Evolutionary conservation across 2,888 invertebrate species (phyloP), one percentile per base, ranked within the genome.

Genomic region (Orthonevra nobilis): DNA sequence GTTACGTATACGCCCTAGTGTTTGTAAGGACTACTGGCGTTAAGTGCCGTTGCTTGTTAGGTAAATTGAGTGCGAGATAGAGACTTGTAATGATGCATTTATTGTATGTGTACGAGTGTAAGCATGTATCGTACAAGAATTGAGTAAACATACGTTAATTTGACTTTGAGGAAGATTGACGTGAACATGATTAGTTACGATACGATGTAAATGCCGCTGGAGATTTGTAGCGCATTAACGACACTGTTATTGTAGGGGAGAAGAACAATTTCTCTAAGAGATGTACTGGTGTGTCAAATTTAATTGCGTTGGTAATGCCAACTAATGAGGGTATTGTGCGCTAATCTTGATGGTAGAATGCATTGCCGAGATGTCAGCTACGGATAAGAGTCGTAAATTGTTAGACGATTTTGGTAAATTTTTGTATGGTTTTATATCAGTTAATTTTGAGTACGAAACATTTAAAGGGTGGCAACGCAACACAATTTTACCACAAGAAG

Each of bases 161-260:
- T 72, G 77, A 64, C 64, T 64, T 64, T 77, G 77, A 77, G 44
- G 56, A 77, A 77, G 77, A 77, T 77, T 77, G 77, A 77, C 77
- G 58, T 42, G 26, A 38, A 77, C 77, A 72, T 72, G 64, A 77
- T 77, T 77, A 72, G 77, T 77, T 72, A 61, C 64, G 72, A 72
- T 72, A 72, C 46, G 44, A 30, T 52, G 40, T 28, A 38, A 28
- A 48, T 58, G 9, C 9, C 38, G 17, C 38, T 15, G 36, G 42
- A 52, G 52, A 56, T 58, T 50, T 48, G 48, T 30, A 20, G n/a
- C n/a, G 40, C 32, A 26, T 40, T 54, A 32, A 30, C 26, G 36
- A 46, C n/a, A 26, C n/a, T n/a, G n/a, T n/a, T n/a, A n/a, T n/a
- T 10, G 14, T 12, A 12, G 5, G 30, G 23, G 10, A 4, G 17